Percentiles rank a stretch among this genome's conserved stretches.
Evolutionary conservation across 2,888 invertebrate species (phyloP).

Genomic region (Acronicta aceris): DNA sequence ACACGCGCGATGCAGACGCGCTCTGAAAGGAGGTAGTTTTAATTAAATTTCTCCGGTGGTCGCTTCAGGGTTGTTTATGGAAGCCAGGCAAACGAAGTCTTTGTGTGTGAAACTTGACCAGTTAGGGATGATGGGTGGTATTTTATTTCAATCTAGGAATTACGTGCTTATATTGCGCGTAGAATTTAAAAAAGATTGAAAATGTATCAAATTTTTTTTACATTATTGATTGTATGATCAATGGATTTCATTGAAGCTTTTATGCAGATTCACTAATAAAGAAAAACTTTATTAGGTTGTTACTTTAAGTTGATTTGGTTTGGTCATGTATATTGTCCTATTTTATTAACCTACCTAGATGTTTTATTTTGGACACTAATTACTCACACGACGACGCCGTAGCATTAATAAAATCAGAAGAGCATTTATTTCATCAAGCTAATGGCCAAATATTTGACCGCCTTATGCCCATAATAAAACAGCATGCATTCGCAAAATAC

Average conservation of each 20-base stretch:
- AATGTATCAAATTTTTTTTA: no score
- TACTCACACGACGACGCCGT: constrained; percentile 16
- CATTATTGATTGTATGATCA: background rate
- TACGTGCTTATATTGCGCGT: background rate
- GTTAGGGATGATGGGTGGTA: constrained; percentile 24
- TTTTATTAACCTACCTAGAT: constrained; percentile 1
- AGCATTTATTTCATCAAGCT: constrained; percentile 69
- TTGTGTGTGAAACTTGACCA: constrained; percentile 48
- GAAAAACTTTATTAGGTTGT: no score
- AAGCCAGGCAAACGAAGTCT: constrained; percentile 37
- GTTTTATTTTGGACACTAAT: constrained; percentile 24
- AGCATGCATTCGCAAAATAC: constrained; percentile 59
- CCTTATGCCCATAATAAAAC: constrained; percentile 59
- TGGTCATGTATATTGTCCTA: no score
- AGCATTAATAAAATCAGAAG: constrained; percentile 51
- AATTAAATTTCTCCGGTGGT: constrained; percentile 59
- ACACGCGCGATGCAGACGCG: constrained; percentile 13
- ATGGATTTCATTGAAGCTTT: background rate
- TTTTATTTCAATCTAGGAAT: constrained; percentile 41
- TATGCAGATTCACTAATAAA: background rate
- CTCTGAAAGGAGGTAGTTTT: constrained; percentile 50
- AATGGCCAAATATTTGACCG: constrained; percentile 80
- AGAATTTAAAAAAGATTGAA: no score
- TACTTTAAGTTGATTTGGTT: no score
- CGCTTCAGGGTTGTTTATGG: constrained; percentile 45